Evolutionary conservation across 2,113 vertebrate genomes (phyloP), one percentile per base, ranked within the genome.

Genomic region (Elgaria multicarinata): DNA sequence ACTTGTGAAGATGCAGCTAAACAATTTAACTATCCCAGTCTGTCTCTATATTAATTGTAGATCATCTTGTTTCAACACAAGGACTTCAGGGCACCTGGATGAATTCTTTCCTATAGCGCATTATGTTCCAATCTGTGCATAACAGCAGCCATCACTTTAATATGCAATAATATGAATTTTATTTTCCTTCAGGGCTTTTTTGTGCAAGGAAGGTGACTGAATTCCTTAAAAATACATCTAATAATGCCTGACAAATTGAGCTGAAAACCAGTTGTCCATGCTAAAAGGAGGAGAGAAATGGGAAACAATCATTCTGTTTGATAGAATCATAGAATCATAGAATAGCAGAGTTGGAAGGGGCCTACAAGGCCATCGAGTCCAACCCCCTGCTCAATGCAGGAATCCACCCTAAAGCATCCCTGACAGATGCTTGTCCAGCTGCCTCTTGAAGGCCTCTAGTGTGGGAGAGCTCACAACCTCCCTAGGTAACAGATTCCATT

Each of bases 151-250:
- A 85, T 84, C 62, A 85, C 64, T 77, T 90, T 85, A 79, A 67
- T 69, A 78, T 90, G 50, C 64, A 71, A n/a, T 90, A 78, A 53
- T 87, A 36, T 62, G 82, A 69, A 44, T 85, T 78, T 69, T 69
- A 85, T 44, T 86, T 85, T 90, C 39, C 76, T 90, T 71, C 62
- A 53, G 55, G 74, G 72, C 28, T 78, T 89, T n/a, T 78, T 78
- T 89, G n/a, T 78, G 64, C 12, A 50, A 18, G 28, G 53, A 62
- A 62, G 64, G 28, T 80, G 62, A 90, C 39, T 58, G 64, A 78
- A 72, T 71, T 71, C 75, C 76, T 78, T 78, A 66, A 89, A 77
- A 69, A 79, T 89, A 89, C 39, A 69, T 89, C 31, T n/a, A 72
- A 79, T 79, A 80, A 80, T 80, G 53, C 2, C 20, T 71, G 55